A percentile compares a stretch with the other conserved stretches of the same genome.
phyloP scores from a whole-genome alignment of 2,113 vertebrate species.

The Oncorhynchus kisutch region DNA sequence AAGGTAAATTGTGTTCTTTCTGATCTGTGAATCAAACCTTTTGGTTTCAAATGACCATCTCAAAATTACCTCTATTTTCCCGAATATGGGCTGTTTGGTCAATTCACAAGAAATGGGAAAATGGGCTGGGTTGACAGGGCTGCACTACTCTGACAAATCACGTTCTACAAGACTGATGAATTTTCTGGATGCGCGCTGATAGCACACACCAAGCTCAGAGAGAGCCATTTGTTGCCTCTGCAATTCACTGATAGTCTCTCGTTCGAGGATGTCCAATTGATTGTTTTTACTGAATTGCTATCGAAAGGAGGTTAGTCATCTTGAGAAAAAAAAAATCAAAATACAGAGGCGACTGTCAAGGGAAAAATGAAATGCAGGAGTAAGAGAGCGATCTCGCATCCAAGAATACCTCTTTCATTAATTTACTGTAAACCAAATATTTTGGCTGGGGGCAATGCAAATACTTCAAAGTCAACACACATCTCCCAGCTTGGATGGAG shows the following conservation, averaged over 20 bases:
- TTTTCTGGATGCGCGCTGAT: neutral
- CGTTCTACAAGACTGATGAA: neutral
- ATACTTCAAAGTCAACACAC: slow-evolving; percentile 6
- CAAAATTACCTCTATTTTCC: neutral
- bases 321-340: too few species aligned
- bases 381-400: neutral
- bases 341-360: neutral
- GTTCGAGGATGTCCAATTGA: slow-evolving; percentile 5
- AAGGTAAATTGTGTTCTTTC: neutral
- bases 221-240: neutral
- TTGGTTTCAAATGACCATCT: neutral
- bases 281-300: slow-evolving; percentile 5
- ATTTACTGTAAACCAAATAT: slow-evolving; percentile 16
- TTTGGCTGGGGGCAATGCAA: slow-evolving; percentile 9
- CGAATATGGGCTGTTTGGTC: neutral
- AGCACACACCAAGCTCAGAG: neutral
- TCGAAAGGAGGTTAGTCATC: slow-evolving; percentile 7
- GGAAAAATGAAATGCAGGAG: neutral
- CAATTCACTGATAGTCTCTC: slow-evolving; percentile 2
- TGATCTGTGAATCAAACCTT: neutral
- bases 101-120: neutral
- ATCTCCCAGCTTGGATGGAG: neutral
- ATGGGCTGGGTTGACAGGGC: neutral
- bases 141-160: neutral
- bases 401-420: slow-evolving; percentile 18